These are phyloP conservation scores for Thunnus maccoyii DNA, from an alignment of 2,113 vertebrate species.

Conservation along the genomic window DNA sequence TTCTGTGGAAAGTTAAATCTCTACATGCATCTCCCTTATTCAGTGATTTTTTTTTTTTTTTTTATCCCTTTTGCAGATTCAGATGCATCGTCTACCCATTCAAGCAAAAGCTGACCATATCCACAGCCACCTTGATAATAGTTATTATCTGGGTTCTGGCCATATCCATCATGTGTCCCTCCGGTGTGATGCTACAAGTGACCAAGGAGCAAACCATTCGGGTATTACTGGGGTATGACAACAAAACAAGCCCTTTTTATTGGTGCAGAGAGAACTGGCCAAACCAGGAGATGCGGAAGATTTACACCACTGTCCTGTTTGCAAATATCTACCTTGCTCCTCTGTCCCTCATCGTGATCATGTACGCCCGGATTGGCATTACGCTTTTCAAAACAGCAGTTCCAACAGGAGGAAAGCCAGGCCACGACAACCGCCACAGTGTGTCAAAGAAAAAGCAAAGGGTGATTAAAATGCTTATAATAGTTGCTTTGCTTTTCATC, in stretches of 20 bases:
- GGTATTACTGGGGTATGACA: slow-evolving; percentile 85
- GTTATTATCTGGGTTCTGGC: slow-evolving; percentile 92
- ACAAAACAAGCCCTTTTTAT: slow-evolving; percentile 87
- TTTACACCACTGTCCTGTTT: slow-evolving; percentile 93
- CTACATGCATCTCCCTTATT: not conserved
- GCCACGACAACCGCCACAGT: slow-evolving; percentile 81
- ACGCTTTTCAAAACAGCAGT: slow-evolving; percentile 85
- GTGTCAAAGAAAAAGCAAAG: slow-evolving; percentile 89
- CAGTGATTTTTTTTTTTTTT: not conserved
- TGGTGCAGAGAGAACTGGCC: slow-evolving; percentile 96
- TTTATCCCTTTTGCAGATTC: slow-evolving; percentile 84
- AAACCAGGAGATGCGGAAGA: slow-evolving; percentile 89
- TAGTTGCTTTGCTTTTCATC: slow-evolving; percentile 91
- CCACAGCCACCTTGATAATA: slow-evolving; percentile 85
- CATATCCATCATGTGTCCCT: slow-evolving; percentile 91
- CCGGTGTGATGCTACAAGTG: slow-evolving; percentile 92
- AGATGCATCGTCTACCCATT: slow-evolving; percentile 91
- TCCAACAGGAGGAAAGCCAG: slow-evolving; percentile 75
- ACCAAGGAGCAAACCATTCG: slow-evolving; percentile 88
- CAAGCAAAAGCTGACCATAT: slow-evolving; percentile 90
- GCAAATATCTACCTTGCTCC: slow-evolving; percentile 93
- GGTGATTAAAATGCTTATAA: slow-evolving; percentile 92
- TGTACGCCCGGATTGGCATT: slow-evolving; percentile 91
- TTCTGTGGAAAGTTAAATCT: not conserved
- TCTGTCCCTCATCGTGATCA: slow-evolving; percentile 88